Evolutionary conservation across 1,140 invertebrate genomes (phyloP).

Genomic region (Ptiloglossa arizonensis): DNA sequence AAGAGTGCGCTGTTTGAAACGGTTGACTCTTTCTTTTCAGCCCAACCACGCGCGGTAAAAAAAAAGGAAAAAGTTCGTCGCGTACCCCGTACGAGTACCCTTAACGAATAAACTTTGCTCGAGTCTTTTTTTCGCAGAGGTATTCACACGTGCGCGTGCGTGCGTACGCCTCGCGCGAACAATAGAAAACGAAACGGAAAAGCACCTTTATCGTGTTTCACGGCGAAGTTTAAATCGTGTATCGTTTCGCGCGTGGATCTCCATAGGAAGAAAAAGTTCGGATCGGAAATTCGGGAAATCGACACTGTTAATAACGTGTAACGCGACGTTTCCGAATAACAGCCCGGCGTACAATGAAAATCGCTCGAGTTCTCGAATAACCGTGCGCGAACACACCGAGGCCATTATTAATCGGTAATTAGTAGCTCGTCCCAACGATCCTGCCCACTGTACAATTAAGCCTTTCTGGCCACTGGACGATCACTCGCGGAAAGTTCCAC

Average conservation of each 20-base stretch:
- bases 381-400: not conserved
- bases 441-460: constrained; percentile 52
- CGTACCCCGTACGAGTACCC: not conserved
- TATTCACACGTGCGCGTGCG: no score
- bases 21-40: not conserved
- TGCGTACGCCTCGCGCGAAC: not conserved
- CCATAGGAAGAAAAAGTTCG: not conserved
- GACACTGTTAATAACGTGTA: constrained; percentile 3
- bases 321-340: constrained; percentile 1
- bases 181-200: not conserved
- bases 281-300: not conserved
- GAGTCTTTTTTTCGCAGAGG: no score
- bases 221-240: not conserved
- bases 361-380: not conserved
- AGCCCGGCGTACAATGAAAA: not conserved
- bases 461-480: constrained; percentile 5
- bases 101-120: constrained; percentile 17
- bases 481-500: constrained; percentile 21
- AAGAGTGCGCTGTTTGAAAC: not conserved
- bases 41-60: not conserved
- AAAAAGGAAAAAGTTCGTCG: not conserved
- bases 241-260: not conserved
- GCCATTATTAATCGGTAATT: constrained; percentile 55
- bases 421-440: constrained; percentile 29
- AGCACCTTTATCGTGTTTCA: not conserved